These are phyloP conservation scores for Callorhinus ursinus DNA, from an alignment of 2,113 vertebrate genomes.

Conservation along the genomic window DNA sequence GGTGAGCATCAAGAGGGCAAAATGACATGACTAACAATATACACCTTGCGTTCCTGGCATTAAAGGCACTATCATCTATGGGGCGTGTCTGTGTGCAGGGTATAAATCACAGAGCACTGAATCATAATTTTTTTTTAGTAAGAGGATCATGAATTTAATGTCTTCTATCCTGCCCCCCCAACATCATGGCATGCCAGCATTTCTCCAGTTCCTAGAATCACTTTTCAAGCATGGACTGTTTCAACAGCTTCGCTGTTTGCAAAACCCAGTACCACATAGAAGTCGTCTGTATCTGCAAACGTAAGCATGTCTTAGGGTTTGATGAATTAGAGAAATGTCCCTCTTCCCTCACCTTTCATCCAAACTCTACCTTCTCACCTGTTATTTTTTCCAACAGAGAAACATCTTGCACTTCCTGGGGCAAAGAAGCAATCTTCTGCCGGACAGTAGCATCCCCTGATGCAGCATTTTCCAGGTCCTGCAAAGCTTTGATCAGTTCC, in stretches of 20 bases:
- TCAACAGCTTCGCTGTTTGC: not conserved
- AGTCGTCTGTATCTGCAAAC: not conserved
- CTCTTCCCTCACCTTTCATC: not conserved
- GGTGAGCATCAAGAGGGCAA: not conserved
- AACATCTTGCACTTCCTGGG: conserved; percentile 98
- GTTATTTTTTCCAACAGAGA: conserved; percentile 98
- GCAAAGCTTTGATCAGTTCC: conserved; percentile 97
- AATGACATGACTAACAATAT: not conserved
- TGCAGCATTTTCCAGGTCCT: conserved; percentile 97
- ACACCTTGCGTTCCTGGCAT: not conserved
- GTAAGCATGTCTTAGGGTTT: not conserved
- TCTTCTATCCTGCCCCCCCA: not conserved
- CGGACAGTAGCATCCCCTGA: conserved; percentile 97
- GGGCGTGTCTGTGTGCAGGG: not conserved
- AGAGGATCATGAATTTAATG: not conserved
- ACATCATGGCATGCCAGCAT: not conserved
- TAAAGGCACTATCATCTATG: not conserved
- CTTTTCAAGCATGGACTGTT: not conserved
- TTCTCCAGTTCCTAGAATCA: conserved; percentile 1
- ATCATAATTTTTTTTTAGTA: not conserved
- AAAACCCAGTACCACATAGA: not conserved
- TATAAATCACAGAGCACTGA: not conserved
- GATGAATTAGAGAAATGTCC: not conserved
- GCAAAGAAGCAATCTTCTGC: conserved; percentile 98
- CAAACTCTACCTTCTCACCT: conserved; percentile 84